Conservation (phyloP, 2,888 invertebrate genomes). For the Erebia ligea region DNA sequence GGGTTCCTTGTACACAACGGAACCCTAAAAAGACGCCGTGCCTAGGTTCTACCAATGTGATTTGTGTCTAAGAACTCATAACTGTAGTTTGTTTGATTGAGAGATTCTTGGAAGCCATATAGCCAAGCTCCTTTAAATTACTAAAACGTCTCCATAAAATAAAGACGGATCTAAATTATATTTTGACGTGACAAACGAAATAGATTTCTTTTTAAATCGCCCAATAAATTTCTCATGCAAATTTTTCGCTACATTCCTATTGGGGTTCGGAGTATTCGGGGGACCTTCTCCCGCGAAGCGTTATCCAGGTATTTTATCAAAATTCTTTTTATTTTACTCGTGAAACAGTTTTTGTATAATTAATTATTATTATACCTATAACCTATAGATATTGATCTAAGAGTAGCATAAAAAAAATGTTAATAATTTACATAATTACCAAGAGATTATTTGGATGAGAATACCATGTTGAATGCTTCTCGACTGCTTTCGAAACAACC, state of each 20-base stretch:
- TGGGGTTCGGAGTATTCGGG: constrained; percentile 36
- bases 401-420: too few species aligned
- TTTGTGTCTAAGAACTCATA: too few species aligned
- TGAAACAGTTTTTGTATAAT: constrained; percentile 1
- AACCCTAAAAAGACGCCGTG: too few species aligned
- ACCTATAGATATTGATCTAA: too few species aligned
- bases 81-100: too few species aligned
- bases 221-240: constrained; percentile 71
- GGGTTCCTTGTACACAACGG: too few species aligned
- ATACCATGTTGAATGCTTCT: too few species aligned
- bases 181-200: constrained; percentile 64
- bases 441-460: too few species aligned
- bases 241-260: constrained; percentile 60
- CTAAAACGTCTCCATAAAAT: constrained; percentile 66
- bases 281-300: constrained; percentile 19
- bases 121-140: constrained; percentile 62
- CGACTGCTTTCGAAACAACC: too few species aligned
- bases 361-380: not conserved
- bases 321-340: not conserved
- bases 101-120: constrained; percentile 59
- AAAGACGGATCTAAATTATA: constrained; percentile 69
- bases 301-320: constrained; percentile 24
- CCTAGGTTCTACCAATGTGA: too few species aligned
- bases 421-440: too few species aligned
- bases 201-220: constrained; percentile 61